Evolutionary conservation across 1,140 invertebrate species (phyloP).

Genomic region (Ceratina japonica): DNA sequence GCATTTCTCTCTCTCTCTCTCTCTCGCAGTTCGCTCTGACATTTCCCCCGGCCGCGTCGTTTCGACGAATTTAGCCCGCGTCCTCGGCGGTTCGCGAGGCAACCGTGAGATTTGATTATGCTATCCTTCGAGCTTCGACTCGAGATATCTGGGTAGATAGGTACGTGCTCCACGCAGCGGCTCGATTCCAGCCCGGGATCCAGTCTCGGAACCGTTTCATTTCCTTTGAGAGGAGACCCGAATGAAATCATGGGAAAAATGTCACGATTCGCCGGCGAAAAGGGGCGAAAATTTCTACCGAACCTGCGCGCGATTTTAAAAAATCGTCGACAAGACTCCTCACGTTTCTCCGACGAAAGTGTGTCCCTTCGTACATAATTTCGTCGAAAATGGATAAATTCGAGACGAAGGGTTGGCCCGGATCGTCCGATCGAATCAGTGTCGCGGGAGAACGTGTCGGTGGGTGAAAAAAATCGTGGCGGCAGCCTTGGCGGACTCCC

Average conservation of each 20-base stretch:
- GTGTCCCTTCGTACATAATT: too few relatives aligned
- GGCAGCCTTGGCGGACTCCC: too few relatives aligned
- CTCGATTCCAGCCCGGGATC: not conserved
- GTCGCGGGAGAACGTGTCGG: not conserved
- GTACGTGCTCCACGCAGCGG: not conserved
- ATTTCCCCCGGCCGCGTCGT: not conserved
- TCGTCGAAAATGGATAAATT: too few relatives aligned
- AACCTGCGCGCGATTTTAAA: too few relatives aligned
- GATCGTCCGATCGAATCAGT: too few relatives aligned
- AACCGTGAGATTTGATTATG: constrained; percentile 10
- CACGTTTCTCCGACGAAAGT: too few relatives aligned
- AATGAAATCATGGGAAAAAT: not conserved
- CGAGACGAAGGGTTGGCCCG: too few relatives aligned
- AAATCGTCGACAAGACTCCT: too few relatives aligned
- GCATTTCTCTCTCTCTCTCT: not conserved
- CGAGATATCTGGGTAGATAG: not conserved
- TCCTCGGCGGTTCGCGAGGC: not conserved
- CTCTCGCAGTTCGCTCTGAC: not conserved
- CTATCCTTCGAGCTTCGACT: constrained; percentile 1
- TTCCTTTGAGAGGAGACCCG: not conserved
- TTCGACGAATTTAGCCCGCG: not conserved
- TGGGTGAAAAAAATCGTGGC: not conserved
- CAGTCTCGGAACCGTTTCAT: not conserved
- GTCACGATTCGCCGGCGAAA: not conserved
- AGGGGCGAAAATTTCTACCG: not conserved